Evolutionary conservation across 1,140 invertebrate species (phyloP), one percentile per base, ranked within the genome.

Genomic region (Neotoxoptera formosana): DNA sequence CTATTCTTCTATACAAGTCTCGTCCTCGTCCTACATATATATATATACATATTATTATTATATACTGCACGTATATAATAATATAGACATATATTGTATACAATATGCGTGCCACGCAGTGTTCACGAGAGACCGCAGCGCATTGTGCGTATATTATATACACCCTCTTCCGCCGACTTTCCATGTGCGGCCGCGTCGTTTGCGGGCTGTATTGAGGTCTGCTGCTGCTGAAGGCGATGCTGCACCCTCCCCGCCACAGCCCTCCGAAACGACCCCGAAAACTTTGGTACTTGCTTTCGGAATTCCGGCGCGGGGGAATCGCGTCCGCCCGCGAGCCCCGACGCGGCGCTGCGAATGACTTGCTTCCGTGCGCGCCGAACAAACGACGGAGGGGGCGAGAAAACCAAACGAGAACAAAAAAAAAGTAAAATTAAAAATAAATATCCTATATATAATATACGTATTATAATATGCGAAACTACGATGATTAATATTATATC

Each of bases 81-180:
- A 41, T 20, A 76, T 76, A 76, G n/a, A n/a, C n/a, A n/a, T n/a
- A n/a, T n/a, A n/a, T n/a, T 76, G 60, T 76, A 76, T 17, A 76
- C 60, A 76, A 76, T 76, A n/a, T 76, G 60, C 60, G 30, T 76
- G 60, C 60, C 51, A 21, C 4, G 60, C 60, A 67, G 60, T 67
- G 60, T 67, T n/a, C 30, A 67, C 60, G 60, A 67, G 56, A 60
- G 60, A 67, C 60, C 60, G 30, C 60, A 23, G 36, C 83, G 36
- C 83, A 84, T 84, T 84, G 41, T 84, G 83, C 36, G 83, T 84
- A 67, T n/a, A n/a, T 56, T 67, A 60, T 60, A 60, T 60, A 67
- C 76, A 84, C 83, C 83, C 83, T 36, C 76, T 36, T 36, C 83
- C 41, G 41, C 1, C 83, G 36, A 45, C 60, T 76, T 76, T 76